Percentiles rank a stretch among this genome's conserved stretches.
These are phyloP conservation scores for Lepus timidus DNA, from an alignment of 2,113 vertebrate genomes.

Conservation along the genomic window DNA sequence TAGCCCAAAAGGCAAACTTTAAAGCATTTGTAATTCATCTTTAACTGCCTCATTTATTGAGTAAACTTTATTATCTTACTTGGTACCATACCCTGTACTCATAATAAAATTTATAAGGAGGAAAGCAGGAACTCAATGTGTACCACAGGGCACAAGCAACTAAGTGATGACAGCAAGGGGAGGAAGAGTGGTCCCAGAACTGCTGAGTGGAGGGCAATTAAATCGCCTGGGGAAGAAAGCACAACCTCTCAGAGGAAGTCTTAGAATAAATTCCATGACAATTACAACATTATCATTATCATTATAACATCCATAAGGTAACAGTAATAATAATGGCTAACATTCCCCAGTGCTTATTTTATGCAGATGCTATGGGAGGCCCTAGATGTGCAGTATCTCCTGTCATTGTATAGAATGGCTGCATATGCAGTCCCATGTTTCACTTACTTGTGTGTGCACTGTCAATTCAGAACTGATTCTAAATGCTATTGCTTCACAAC, in stretches of 20 bases:
- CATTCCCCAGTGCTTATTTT: neutral
- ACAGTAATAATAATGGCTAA: neutral
- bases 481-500: neutral
- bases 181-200: too few species aligned
- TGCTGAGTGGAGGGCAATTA: neutral
- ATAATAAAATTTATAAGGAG: neutral
- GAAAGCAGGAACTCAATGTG: neutral
- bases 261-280: conserved; percentile 24
- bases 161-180: neutral
- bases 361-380: neutral
- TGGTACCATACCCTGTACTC: neutral
- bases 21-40: neutral
- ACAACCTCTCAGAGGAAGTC: conserved; percentile 5
- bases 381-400: neutral
- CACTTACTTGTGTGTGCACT: neutral
- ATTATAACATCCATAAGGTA: neutral
- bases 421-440: neutral
- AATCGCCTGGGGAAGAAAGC: neutral
- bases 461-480: neutral
- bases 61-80: neutral
- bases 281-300: neutral
- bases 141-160: neutral
- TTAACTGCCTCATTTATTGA: conserved; percentile 9
- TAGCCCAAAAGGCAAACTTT: conserved; percentile 4
- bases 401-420: neutral